Percentiles rank a stretch among this genome's conserved stretches.
Conservation (phyloP, 2,113 vertebrate genomes). For the Lasiurus borealis region DNA sequence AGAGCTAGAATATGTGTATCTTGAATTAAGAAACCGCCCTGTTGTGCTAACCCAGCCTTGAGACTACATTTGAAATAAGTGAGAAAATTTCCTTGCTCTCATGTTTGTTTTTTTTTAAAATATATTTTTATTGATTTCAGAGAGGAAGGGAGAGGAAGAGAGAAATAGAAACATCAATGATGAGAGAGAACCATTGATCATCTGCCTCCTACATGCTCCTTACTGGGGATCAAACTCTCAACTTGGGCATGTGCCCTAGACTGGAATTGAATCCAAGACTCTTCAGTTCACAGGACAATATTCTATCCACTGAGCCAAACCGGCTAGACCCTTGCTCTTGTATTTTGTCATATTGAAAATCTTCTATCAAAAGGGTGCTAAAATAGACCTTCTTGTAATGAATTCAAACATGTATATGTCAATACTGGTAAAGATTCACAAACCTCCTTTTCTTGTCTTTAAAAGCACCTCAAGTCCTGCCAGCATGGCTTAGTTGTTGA, state of each 20-base stretch:
- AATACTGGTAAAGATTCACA: slow-evolving; percentile 11
- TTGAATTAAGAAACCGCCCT: neutral
- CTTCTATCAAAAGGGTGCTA: neutral
- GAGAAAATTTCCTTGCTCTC: neutral
- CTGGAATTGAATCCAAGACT: too few species aligned
- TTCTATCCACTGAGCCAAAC: too few species aligned
- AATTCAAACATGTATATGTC: neutral
- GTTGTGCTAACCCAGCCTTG: neutral
- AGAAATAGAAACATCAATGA: too few species aligned
- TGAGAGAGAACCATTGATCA: too few species aligned
- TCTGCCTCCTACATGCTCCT: too few species aligned
- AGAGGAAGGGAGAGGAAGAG: too few species aligned
- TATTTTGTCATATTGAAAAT: neutral
- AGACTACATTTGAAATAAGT: neutral
- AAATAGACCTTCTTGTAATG: slow-evolving; percentile 2
- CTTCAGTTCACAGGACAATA: too few species aligned
- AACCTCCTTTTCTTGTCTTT: neutral
- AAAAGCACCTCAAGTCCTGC: neutral
- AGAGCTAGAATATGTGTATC: neutral
- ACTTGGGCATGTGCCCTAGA: too few species aligned
- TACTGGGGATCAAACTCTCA: too few species aligned
- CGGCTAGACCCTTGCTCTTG: neutral
- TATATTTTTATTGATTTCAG: too few species aligned
- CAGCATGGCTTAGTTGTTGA: too few species aligned
- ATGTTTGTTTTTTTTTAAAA: neutral